Evolutionary conservation across 2,888 invertebrate species (phyloP), one percentile per base, ranked within the genome.

Genomic region (Chesias legatella): DNA sequence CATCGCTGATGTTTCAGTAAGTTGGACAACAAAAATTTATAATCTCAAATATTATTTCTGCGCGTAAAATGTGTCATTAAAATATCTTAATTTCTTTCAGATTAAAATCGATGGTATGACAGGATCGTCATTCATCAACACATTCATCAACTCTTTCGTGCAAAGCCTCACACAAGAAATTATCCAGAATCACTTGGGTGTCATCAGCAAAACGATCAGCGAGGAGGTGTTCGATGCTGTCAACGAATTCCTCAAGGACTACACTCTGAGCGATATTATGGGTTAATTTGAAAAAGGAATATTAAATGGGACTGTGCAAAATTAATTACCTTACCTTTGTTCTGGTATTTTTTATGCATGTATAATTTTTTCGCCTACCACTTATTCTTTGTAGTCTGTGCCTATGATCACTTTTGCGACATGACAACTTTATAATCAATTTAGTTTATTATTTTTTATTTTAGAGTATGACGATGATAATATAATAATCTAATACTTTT

Each of bases 41-140:
- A n/a, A n/a, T n/a, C n/a, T n/a, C n/a, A n/a, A n/a, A n/a, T n/a
- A n/a, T n/a, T n/a, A n/a, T n/a, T n/a, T n/a, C n/a, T 17, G 26
- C 38, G 7, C 5, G 21, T 24, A 28, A 32, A 5, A 9, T 5
- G 10, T 25, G 5, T 25, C 8, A 9, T 10, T 24, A 28, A 32
- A 5, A 9, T 5, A 8, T 25, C 4, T 25, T 5, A 9, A 5
- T 25, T 17, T 48, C n/a, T 52, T 60, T 7, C 60, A 79, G 78
- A 58, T 79, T 7, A 57, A 66, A 39, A 48, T 79, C 17, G 51
- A 60, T 13, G 78, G 79, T 6, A 63, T 79, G 73, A 66, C 72
- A 6, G 79, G 78, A 6, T 78, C 78, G 7, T 47, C 33, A 6
- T 5, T 73, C 2, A 44, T 79, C 28, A 79, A 79, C 56, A 44